Conservation (phyloP, 2,888 invertebrate genomes). For the Ceramica pisi region DNA sequence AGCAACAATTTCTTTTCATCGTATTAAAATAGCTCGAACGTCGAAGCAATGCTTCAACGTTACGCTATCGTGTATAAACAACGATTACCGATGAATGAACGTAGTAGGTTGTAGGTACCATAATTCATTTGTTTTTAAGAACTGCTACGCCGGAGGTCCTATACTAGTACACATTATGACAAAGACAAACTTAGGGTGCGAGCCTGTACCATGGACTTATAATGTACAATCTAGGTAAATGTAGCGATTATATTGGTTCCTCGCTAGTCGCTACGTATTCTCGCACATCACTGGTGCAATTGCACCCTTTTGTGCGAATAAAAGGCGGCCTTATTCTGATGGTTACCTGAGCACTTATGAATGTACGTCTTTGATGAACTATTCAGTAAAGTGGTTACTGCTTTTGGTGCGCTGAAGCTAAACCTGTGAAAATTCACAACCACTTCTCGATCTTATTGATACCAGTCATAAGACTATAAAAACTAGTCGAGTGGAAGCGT, state of each 20-base stretch:
- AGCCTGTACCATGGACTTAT: too few relatives aligned
- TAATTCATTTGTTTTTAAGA: constrained; percentile 45
- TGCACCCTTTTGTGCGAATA: neutral
- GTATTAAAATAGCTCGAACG: constrained; percentile 8
- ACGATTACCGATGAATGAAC: constrained; percentile 48
- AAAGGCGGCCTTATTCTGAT: neutral
- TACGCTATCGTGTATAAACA: constrained; percentile 37
- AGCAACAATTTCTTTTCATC: constrained; percentile 32
- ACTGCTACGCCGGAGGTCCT: neutral
- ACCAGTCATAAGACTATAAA: neutral
- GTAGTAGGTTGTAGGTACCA: constrained; percentile 25
- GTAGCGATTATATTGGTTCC: too few relatives aligned
- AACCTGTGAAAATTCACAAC: neutral
- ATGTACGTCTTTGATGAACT: too few relatives aligned
- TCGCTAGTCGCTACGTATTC: too few relatives aligned
- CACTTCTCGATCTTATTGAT: neutral
- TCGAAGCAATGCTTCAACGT: constrained; percentile 9
- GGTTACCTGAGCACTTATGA: too few relatives aligned
- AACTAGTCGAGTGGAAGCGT: too few relatives aligned
- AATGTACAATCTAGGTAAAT: too few relatives aligned
- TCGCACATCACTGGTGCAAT: too few relatives aligned
- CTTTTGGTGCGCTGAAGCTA: neutral
- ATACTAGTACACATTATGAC: constrained; percentile 1
- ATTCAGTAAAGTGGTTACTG: too few relatives aligned
- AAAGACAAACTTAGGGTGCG: too few relatives aligned